Base-by-base conservation (phyloP, 1,140 invertebrate species). In the Temnothorax nylanderi region DNA sequence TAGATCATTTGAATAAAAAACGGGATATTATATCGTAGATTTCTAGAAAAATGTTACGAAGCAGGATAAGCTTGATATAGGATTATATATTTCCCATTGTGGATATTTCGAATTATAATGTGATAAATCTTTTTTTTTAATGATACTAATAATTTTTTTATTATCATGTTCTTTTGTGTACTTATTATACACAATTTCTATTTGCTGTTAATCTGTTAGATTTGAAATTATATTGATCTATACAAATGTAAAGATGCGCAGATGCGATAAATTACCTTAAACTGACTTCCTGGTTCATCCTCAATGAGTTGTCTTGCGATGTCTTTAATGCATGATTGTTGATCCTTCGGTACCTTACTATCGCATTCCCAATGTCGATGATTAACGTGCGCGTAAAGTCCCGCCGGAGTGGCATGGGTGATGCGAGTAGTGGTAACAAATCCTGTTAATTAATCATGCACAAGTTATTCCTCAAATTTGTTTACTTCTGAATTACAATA, bases 381-480 rank as follows among this genome's bases (percentile, higher is more conserved):
- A 65, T 97, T 96, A 13, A 96, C 94, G 77, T 97, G 96, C n/a
- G 98, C 97, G 89, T 97, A 98, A 1, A 97, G 94, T 7, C 97
- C 96, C 0, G 97, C 97, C 0, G 98, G 98, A 1, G 98, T 98
- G 2, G 98, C 98, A 92, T 98, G 97, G 0, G 98, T 98, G 1
- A 98, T 96, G 58, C 97, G 95, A 1, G 97, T 97, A 0, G 97
- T 98, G 2, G 97, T 98, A 5, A 98, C 97, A 65, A 98, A 95
- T 65, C 95, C 95, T 95, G 72, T 84, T n/a, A 89, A 90, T 54
- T 37, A 26, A 56, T 54, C 11, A 5, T n/a, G 10, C 7, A 60
- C 8, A 4, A 60, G 62, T 85, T 77, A 85, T 49, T 0, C 1
- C 0, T 6, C 3, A 62, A 44, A 64, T 44, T 64, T 64, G 13